Evolutionary conservation across 1,140 invertebrate species (phyloP).

Genomic region (Berghia stephanieae): DNA sequence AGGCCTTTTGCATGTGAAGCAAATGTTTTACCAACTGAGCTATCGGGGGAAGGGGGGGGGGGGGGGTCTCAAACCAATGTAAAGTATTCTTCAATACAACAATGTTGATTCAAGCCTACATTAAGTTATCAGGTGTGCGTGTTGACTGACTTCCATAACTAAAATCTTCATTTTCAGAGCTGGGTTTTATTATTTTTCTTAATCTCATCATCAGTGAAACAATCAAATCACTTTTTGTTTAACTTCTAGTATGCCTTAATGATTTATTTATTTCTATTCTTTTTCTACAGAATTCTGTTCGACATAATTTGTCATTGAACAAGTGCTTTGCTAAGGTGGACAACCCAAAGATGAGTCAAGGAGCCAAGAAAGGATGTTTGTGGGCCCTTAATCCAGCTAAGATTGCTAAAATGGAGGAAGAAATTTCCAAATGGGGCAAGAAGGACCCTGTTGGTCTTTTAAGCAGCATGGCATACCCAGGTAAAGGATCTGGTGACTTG

Average conservation of each 20-base stretch:
- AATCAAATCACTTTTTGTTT: background rate
- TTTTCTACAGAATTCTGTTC: constrained; percentile 81
- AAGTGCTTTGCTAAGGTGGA: constrained; percentile 99
- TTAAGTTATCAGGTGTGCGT: too few species aligned
- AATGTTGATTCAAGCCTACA: too few species aligned
- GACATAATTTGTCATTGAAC: constrained; percentile 94
- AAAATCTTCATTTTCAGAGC: too few species aligned
- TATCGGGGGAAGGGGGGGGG: too few species aligned
- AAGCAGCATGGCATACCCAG: constrained; percentile 91
- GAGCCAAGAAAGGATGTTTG: constrained; percentile 77
- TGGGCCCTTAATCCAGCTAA: constrained; percentile 97
- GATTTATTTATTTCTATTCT: constrained; percentile 1
- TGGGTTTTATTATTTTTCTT: too few species aligned
- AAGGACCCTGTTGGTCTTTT: constrained; percentile 82
- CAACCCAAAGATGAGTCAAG: constrained; percentile 74
- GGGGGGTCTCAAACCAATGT: too few species aligned
- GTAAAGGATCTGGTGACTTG: constrained; percentile 62
- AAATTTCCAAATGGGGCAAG: constrained; percentile 94
- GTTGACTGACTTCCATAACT: too few species aligned
- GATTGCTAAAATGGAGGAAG: constrained; percentile 95
- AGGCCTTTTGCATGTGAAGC: too few species aligned
- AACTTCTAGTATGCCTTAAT: background rate
- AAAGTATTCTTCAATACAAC: too few species aligned
- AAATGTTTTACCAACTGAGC: too few species aligned
- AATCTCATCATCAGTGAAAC: background rate